Percentiles rank a stretch among this genome's conserved stretches.
These are phyloP conservation scores for Abscondita cerata DNA, from an alignment of 2,888 invertebrate species.

Conservation along the genomic window DNA sequence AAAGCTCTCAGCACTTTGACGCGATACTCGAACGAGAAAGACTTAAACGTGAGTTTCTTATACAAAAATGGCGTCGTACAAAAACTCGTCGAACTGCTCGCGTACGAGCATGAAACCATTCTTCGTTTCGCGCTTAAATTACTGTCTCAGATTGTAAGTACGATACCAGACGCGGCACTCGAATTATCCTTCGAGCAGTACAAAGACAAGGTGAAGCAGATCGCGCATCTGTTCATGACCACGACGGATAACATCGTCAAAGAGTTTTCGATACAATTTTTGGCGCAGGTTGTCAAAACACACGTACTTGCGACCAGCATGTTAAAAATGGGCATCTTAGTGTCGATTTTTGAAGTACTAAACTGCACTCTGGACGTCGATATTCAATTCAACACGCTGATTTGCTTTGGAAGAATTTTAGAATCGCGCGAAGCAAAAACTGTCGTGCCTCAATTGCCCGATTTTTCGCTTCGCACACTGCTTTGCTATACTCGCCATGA, in stretches of 20 bases:
- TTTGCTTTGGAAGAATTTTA: conserved; percentile 11
- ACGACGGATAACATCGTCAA: conserved; percentile 9
- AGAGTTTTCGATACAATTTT: conserved; percentile 21
- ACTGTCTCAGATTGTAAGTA: conserved; percentile 19
- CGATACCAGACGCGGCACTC: conserved; percentile 2
- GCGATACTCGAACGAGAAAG: conserved; percentile 19
- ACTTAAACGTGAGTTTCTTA: conserved; percentile 14
- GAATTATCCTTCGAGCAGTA: conserved; percentile 18
- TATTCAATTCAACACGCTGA: conserved; percentile 20
- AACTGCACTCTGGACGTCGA: conserved; percentile 16
- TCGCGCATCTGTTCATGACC: conserved; percentile 14
- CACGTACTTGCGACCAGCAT: conserved; percentile 6
- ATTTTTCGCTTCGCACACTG: conserved; percentile 16
- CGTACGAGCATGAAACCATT: conserved; percentile 12
- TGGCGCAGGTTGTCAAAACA: conserved; percentile 16
- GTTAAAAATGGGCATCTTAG: conserved; percentile 17
- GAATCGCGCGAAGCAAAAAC: conserved; percentile 18
- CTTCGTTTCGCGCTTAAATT: conserved; percentile 22
- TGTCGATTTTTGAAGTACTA: conserved; percentile 17
- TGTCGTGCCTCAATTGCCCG: conserved; percentile 13
- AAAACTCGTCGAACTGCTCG: conserved; percentile 12
- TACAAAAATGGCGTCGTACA: conserved; percentile 22
- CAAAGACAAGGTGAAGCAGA: conserved; percentile 1
- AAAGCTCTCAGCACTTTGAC: conserved; percentile 17
- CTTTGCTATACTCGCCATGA: conserved; percentile 19